A percentile compares a stretch with the other conserved stretches of the same genome.
These are phyloP conservation scores for Lepidurus couesii DNA, from an alignment of 1,140 invertebrate genomes.

Conservation along the genomic window DNA sequence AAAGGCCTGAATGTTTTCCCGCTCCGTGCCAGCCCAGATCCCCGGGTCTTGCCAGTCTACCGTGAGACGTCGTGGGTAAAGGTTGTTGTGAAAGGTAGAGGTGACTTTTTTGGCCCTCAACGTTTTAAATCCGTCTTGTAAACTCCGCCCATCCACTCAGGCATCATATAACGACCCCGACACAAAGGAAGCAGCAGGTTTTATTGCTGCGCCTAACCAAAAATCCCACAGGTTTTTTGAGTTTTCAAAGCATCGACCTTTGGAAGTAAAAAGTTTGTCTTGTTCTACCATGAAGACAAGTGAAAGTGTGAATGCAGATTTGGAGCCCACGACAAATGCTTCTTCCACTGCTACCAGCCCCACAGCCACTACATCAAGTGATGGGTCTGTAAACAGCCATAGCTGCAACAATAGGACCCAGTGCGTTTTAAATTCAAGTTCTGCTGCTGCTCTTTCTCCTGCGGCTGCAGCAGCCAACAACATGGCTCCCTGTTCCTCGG, in stretches of 20 bases:
- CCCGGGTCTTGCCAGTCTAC: background rate
- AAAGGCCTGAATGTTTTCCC: background rate
- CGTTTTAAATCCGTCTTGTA: background rate
- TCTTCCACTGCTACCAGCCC: background rate
- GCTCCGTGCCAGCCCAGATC: background rate
- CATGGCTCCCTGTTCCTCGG: slow-evolving; percentile 24
- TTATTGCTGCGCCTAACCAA: background rate
- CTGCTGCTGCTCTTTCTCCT: background rate
- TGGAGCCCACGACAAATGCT: background rate
- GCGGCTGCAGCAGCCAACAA: background rate
- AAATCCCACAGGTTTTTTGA: background rate
- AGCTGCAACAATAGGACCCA: background rate
- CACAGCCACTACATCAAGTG: background rate
- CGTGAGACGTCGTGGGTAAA: background rate
- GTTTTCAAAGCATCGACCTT: background rate
- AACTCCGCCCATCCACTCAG: background rate
- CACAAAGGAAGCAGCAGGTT: background rate
- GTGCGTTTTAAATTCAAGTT: slow-evolving; percentile 17
- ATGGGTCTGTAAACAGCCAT: background rate
- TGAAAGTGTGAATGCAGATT: slow-evolving; percentile 12
- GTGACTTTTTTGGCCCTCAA: background rate
- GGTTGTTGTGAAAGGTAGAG: background rate
- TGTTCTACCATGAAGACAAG: slow-evolving; percentile 4
- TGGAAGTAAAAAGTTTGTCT: background rate
- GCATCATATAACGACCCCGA: background rate